Percentiles rank a stretch among this genome's conserved stretches.
Evolutionary conservation across 2,113 vertebrate species (phyloP).

Genomic region (Chaetodon trifascialis): DNA sequence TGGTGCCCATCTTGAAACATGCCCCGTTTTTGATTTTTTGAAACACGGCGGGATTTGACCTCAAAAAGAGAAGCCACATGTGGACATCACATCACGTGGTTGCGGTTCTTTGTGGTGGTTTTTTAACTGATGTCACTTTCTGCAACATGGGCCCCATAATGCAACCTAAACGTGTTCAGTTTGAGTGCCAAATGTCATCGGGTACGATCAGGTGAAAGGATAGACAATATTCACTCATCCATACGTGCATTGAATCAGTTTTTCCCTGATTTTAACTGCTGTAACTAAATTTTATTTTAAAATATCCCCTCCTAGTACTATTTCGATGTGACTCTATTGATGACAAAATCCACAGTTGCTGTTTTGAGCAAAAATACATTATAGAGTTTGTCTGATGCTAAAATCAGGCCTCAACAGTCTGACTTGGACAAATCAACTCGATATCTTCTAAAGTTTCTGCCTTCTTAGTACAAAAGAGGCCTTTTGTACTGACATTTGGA

Average conservation of each 20-base stretch:
- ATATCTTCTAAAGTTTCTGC: not conserved
- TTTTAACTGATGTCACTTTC: slow-evolving; percentile 47
- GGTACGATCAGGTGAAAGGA: slow-evolving; percentile 12
- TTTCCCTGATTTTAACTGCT: not conserved
- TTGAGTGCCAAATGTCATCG: slow-evolving; percentile 23
- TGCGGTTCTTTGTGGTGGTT: slow-evolving; percentile 22
- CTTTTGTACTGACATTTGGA: not conserved
- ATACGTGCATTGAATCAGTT: slow-evolving; percentile 3
- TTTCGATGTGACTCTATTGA: not conserved
- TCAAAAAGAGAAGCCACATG: slow-evolving; percentile 39
- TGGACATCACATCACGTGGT: slow-evolving; percentile 22
- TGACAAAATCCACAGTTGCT: not conserved
- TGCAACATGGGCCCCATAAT: slow-evolving; percentile 16
- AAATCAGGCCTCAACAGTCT: not conserved
- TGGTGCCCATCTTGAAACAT: slow-evolving; percentile 48
- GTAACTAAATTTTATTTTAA: not conserved
- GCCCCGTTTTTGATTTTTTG: slow-evolving; percentile 51
- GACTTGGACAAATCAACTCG: not conserved
- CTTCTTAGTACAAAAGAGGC: not conserved
- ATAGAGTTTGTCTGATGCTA: not conserved
- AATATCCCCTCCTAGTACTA: not conserved
- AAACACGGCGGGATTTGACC: slow-evolving; percentile 40
- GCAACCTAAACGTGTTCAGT: slow-evolving; percentile 22
- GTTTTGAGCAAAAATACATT: not conserved
- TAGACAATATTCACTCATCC: not conserved